A percentile compares a stretch with the other conserved stretches of the same genome.
Evolutionary conservation across 1,140 invertebrate species (phyloP).

Genomic region (Tetramorium simillimum): DNA sequence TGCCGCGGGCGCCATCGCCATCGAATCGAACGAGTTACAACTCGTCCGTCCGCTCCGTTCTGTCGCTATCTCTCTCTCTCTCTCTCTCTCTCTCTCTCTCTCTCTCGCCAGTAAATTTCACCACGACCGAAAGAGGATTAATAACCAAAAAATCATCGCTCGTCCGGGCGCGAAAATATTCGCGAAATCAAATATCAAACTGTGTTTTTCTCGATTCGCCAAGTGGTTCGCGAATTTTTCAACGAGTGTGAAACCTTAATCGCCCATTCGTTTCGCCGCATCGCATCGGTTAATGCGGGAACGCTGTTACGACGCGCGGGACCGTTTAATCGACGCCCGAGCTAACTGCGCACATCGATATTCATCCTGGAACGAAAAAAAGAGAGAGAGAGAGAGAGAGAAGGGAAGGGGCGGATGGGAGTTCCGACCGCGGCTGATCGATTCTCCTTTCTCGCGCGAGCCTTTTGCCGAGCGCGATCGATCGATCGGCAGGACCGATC

Average conservation of each 20-base stretch:
- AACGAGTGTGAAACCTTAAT: constrained; percentile 53
- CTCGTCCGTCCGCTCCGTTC: background rate
- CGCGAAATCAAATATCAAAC: constrained; percentile 54
- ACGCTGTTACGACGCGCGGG: constrained; percentile 55
- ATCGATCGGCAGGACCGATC: constrained; percentile 63
- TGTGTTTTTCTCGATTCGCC: constrained; percentile 47
- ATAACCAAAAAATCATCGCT: constrained; percentile 49
- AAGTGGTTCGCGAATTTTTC: constrained; percentile 62
- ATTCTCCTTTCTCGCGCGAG: constrained; percentile 31
- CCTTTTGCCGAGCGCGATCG: constrained; percentile 52
- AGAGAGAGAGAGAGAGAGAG: background rate
- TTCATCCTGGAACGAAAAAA: constrained; percentile 44
- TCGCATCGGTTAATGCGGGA: constrained; percentile 58
- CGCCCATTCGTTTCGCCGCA: constrained; percentile 55
- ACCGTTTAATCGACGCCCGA: constrained; percentile 57
- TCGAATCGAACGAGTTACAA: constrained; percentile 71
- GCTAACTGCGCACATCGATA: constrained; percentile 58
- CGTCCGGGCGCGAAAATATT: constrained; percentile 50
- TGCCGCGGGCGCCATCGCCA: constrained; percentile 60
- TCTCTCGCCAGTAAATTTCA: constrained; percentile 41
- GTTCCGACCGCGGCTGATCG: constrained; percentile 50
- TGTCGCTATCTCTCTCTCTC: background rate
- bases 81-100: background rate
- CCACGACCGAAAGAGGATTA: constrained; percentile 40
- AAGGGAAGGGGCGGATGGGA: background rate